Percentiles rank a stretch among this genome's conserved stretches.
Evolutionary conservation across 2,113 vertebrate genomes (phyloP).

Genomic region (Dipodomys ordii): DNA sequence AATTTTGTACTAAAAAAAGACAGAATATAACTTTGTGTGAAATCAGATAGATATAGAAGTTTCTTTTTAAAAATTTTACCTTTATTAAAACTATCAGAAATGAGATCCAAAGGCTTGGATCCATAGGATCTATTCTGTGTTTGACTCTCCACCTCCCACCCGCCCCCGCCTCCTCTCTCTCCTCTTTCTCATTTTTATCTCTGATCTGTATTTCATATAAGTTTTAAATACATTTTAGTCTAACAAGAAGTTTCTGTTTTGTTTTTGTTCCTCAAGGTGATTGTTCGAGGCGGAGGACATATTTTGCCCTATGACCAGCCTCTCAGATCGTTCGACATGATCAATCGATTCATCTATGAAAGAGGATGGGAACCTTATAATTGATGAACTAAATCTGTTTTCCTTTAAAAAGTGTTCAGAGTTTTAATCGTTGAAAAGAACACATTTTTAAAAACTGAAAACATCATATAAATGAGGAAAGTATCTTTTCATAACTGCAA

Average conservation of each 20-base stretch:
- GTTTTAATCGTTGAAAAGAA: slow-evolving; percentile 17
- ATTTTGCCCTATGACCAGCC: slow-evolving; percentile 92
- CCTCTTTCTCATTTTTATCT: not conserved
- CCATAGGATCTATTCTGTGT: not conserved
- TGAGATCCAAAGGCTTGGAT: not conserved
- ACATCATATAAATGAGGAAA: slow-evolving; percentile 32
- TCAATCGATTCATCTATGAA: slow-evolving; percentile 91
- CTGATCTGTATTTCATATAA: not conserved
- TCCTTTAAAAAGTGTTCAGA: not conserved
- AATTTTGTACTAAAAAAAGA: not conserved
- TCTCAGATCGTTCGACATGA: slow-evolving; percentile 91
- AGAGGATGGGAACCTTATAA: slow-evolving; percentile 83
- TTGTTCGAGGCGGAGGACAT: slow-evolving; percentile 91
- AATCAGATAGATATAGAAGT: not conserved
- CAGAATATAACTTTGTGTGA: not conserved
- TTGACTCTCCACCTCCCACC: no score
- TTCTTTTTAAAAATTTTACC: not conserved
- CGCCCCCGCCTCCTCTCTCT: no score
- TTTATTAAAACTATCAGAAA: not conserved
- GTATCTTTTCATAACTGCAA: not conserved
- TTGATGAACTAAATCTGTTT: not conserved
- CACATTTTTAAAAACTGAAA: slow-evolving; percentile 28
- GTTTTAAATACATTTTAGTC: not conserved
- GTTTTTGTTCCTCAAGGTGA: slow-evolving; percentile 84
- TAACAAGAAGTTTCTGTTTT: not conserved